Percentiles rank a stretch among this genome's conserved stretches.
These are phyloP conservation scores for Chymomyza amoena DNA, from an alignment of 2,888 invertebrate species.

Conservation along the genomic window DNA sequence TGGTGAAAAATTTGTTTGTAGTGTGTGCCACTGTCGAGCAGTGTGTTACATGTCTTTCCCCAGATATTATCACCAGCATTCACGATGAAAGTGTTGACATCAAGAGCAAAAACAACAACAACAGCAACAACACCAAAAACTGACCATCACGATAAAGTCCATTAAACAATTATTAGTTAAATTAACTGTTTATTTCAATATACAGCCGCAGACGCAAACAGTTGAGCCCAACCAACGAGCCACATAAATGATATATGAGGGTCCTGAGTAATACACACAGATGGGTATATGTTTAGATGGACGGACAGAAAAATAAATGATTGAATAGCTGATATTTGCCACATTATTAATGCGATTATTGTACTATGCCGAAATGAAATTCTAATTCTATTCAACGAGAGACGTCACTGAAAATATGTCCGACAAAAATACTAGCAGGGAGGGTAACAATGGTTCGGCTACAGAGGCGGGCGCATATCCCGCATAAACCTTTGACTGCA, in stretches of 20 bases:
- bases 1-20: background rate
- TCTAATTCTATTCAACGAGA: conserved; percentile 43
- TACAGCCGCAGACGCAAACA: conserved; percentile 15
- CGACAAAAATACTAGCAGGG: conserved; percentile 5
- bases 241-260: conserved; percentile 26
- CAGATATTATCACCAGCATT: conserved; percentile 40
- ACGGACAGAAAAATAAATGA: background rate
- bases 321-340: background rate
- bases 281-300: background rate
- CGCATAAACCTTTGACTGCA: conserved; percentile 21
- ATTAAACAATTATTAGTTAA: conserved; percentile 65
- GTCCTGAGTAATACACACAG: conserved; percentile 17
- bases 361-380: conserved; percentile 44
- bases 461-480: background rate
- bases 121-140: background rate
- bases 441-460: conserved; percentile 11
- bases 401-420: conserved; percentile 46
- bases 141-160: conserved; percentile 43
- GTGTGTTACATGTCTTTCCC: background rate
- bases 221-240: background rate
- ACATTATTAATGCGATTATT: conserved; percentile 66
- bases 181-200: conserved; percentile 67
- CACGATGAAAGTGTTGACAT: conserved; percentile 51
- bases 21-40: background rate
- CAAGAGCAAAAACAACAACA: conserved; percentile 15